Percentiles rank a stretch among this genome's conserved stretches.
These are phyloP conservation scores for Atethmia centrago DNA, from an alignment of 2,888 invertebrate species.

Conservation along the genomic window DNA sequence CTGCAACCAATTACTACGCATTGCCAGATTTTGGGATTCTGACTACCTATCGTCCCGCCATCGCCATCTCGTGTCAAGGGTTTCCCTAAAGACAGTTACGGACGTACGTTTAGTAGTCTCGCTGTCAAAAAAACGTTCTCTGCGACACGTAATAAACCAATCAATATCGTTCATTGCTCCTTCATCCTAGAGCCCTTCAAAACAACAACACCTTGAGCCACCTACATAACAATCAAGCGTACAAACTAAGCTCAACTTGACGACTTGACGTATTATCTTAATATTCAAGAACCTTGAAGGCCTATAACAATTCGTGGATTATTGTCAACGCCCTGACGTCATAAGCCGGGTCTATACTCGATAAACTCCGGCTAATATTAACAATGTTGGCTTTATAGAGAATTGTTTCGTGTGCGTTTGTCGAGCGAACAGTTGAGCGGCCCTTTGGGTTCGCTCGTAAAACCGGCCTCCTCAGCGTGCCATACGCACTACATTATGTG, in stretches of 20 bases:
- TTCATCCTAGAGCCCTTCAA: neutral
- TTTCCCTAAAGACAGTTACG: neutral
- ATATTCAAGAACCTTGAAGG: slow-evolving; percentile 44
- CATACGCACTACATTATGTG: slow-evolving; percentile 49
- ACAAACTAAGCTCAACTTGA: slow-evolving; percentile 26
- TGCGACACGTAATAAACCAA: neutral
- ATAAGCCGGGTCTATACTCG: slow-evolving; percentile 57
- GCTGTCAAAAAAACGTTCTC: neutral
- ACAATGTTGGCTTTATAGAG: slow-evolving; percentile 62
- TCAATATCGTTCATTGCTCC: neutral
- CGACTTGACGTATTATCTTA: slow-evolving; percentile 44
- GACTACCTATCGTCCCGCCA: too few relatives aligned
- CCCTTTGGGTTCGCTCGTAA: slow-evolving; percentile 63
- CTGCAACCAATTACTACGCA: neutral
- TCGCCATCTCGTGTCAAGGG: neutral
- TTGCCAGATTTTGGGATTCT: neutral
- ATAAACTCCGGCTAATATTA: slow-evolving; percentile 62
- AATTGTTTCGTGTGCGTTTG: slow-evolving; percentile 60
- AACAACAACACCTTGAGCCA: neutral
- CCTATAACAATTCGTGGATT: slow-evolving; percentile 49
- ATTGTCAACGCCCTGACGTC: slow-evolving; percentile 31
- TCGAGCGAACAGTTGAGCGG: slow-evolving; percentile 62
- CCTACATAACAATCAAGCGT: neutral
- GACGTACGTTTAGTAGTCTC: neutral
- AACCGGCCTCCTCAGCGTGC: slow-evolving; percentile 52